Percentiles rank a stretch among this genome's conserved stretches.
phyloP scores from a whole-genome alignment of 2,888 invertebrate genomes.

The Melieria picta region DNA sequence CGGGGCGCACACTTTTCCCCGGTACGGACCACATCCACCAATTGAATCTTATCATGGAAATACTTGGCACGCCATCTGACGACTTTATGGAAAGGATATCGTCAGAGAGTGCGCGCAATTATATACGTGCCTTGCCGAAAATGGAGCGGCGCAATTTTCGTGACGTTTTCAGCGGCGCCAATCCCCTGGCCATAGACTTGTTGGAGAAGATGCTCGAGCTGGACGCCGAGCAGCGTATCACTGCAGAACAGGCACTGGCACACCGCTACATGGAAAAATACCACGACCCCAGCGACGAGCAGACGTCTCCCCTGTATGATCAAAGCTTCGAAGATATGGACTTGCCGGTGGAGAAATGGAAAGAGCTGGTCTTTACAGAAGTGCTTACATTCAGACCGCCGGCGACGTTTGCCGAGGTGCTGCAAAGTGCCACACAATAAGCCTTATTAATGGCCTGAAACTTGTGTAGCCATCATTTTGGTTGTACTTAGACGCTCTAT shows the following conservation, averaged over 20 bases:
- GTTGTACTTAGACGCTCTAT: conserved; percentile 16
- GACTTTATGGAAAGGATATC: conserved; percentile 97
- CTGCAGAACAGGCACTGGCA: conserved; percentile 72
- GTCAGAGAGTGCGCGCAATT: conserved; percentile 95
- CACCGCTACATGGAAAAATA: conserved; percentile 83
- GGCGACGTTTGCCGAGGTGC: conserved; percentile 57
- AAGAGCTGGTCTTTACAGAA: conserved; percentile 87
- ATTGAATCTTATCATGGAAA: conserved; percentile 95
- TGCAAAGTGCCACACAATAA: conserved; percentile 47
- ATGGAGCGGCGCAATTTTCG: conserved; percentile 88
- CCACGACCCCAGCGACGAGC: conserved; percentile 97
- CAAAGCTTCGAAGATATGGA: conserved; percentile 97
- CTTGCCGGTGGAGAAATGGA: conserved; percentile 93
- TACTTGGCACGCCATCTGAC: conserved; percentile 92
- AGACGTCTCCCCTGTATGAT: conserved; percentile 88
- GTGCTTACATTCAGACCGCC: conserved; percentile 83
- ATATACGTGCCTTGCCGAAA: conserved; percentile 89
- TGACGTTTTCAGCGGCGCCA: conserved; percentile 91
- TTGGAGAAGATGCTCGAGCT: conserved; percentile 95
- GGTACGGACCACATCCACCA: conserved; percentile 99
- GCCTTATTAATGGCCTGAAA: background rate
- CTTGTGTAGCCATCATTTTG: background rate
- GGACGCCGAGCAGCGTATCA: conserved; percentile 92
- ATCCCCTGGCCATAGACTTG: conserved; percentile 92
- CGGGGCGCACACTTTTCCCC: conserved; percentile 92